phyloP scores from a whole-genome alignment of 2,113 vertebrate species.

The Tetrao urogallus region DNA sequence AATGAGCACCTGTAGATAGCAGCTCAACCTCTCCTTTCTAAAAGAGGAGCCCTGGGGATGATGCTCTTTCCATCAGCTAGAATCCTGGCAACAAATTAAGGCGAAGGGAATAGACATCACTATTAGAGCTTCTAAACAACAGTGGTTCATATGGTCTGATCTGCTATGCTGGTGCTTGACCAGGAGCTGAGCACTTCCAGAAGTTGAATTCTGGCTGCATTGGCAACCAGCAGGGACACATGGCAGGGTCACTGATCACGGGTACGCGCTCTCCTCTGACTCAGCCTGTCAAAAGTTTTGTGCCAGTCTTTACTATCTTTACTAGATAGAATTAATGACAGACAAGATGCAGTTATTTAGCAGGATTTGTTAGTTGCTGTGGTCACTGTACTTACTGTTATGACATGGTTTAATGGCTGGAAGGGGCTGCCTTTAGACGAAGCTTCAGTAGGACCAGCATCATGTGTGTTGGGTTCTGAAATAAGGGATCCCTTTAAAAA shows the following conservation, averaged over 20 bases:
- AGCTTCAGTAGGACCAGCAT: conserved; percentile 45
- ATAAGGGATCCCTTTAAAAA: conserved; percentile 46
- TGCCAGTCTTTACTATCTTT: background rate
- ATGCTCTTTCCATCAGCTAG: background rate
- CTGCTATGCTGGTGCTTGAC: background rate
- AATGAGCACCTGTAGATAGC: background rate
- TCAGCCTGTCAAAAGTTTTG: background rate
- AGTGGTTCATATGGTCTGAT: background rate
- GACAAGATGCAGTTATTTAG: background rate
- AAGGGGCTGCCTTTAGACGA: conserved; percentile 61
- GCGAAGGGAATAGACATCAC: background rate
- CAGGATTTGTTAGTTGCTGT: background rate
- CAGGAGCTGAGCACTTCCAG: background rate
- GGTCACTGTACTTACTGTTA: conserved; percentile 75
- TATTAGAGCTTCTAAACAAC: background rate
- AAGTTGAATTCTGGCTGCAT: background rate
- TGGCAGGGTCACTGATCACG: background rate
- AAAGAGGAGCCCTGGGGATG: background rate
- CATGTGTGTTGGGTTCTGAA: background rate
- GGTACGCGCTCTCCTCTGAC: rapidly evolving
- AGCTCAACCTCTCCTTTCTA: background rate
- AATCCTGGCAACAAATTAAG: background rate
- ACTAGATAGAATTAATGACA: background rate
- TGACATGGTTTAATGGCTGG: conserved; percentile 66
- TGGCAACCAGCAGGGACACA: background rate